Percentiles rank a stretch among this genome's conserved stretches.
phyloP scores from a whole-genome alignment of 2,888 invertebrate species.

The Xestia xanthographa region DNA sequence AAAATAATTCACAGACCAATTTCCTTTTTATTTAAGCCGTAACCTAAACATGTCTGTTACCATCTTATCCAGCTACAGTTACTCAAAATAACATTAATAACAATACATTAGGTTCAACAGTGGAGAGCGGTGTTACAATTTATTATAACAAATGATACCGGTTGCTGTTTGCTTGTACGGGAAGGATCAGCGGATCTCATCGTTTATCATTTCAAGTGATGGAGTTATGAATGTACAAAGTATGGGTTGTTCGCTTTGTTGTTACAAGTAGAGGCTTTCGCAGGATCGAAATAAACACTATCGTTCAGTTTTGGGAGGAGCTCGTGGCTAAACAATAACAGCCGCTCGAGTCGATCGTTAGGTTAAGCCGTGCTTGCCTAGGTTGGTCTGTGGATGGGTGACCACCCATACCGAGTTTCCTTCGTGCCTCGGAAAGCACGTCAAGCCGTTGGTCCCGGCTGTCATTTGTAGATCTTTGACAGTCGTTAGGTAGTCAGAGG shows the following conservation, averaged over 20 bases:
- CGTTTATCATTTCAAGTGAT: conserved; percentile 75
- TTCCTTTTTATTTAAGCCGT: not conserved
- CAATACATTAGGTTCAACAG: conserved; percentile 63
- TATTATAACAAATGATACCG: conserved; percentile 82
- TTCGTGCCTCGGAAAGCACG: no score
- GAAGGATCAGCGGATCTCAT: conserved; percentile 75
- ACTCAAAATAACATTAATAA: conserved; percentile 72
- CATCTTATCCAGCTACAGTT: conserved; percentile 49
- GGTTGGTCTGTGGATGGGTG: no score
- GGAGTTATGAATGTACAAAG: conserved; percentile 57
- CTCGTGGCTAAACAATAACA: no score
- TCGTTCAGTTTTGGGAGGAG: not conserved
- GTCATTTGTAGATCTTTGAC: no score
- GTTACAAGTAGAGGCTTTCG: conserved; percentile 26
- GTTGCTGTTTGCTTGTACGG: conserved; percentile 68
- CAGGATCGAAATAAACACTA: conserved; percentile 1
- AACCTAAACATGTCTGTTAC: conserved; percentile 51
- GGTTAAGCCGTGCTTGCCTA: no score
- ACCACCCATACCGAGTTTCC: no score
- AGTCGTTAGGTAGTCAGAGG: no score
- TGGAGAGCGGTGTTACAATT: conserved; percentile 73
- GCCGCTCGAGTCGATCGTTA: no score
- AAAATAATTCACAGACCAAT: not conserved
- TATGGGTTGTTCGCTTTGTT: conserved; percentile 11
- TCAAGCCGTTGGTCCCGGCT: no score